A percentile compares a stretch with the other conserved stretches of the same genome.
Evolutionary conservation across 2,797 vertebrate species (phyloP).

Genomic region (Phoxinus dragarum): DNA sequence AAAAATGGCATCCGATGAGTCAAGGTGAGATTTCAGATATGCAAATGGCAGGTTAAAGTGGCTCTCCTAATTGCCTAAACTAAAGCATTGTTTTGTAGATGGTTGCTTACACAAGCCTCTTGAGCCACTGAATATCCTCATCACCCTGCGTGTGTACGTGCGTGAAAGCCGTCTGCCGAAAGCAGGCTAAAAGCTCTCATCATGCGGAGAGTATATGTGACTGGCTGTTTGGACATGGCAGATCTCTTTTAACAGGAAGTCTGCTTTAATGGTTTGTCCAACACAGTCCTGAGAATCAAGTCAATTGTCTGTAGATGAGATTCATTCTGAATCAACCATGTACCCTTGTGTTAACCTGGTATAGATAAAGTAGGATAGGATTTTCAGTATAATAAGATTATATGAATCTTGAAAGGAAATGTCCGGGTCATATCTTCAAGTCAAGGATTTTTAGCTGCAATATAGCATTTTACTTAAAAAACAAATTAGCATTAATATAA

Average conservation of each 20-base stretch:
- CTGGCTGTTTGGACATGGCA: slow-evolving; percentile 51
- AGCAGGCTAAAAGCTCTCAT: slow-evolving; percentile 62
- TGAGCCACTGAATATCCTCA: slow-evolving; percentile 43
- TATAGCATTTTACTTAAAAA: neutral
- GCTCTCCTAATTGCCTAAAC: slow-evolving; percentile 55
- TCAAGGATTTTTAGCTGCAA: neutral
- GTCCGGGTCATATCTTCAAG: neutral
- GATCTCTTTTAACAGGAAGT: slow-evolving; percentile 36
- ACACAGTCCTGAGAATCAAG: neutral
- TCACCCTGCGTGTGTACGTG: slow-evolving; percentile 51
- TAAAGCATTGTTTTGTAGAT: slow-evolving; percentile 51
- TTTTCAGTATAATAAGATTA: neutral
- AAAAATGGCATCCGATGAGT: slow-evolving; percentile 25
- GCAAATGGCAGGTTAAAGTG: slow-evolving; percentile 50
- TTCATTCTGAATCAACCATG: neutral
- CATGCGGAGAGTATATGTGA: slow-evolving; percentile 63
- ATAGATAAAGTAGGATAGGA: neutral
- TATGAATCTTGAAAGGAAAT: neutral
- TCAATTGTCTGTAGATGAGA: neutral
- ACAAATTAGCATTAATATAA: neutral
- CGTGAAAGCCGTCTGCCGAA: slow-evolving; percentile 55
- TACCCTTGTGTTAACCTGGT: neutral
- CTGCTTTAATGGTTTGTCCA: slow-evolving; percentile 9
- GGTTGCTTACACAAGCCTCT: slow-evolving; percentile 43
- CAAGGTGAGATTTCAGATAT: slow-evolving; percentile 52